Base-by-base conservation (phyloP, 2,888 invertebrate genomes). In the Cerastis leucographa region DNA sequence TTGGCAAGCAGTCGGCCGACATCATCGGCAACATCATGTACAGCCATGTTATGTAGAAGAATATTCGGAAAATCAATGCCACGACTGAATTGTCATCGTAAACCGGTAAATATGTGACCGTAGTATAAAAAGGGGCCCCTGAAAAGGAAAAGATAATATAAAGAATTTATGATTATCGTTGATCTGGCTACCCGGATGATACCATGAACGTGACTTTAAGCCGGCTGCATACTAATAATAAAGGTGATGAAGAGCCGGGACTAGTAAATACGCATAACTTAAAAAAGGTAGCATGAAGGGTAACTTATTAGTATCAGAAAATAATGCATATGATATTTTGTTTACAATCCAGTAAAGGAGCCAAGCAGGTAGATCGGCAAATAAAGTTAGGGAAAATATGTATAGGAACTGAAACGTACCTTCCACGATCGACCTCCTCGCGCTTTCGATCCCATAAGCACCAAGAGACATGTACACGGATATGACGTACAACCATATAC, bases 21-120 rank as follows among this genome's bases (percentile, higher is more conserved):
- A 96, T 95, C 96, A 96, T 96, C 0, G 95, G 95, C 5, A 95
- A 87, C 96, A 96, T 96, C 95, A 96, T 95, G 76, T 95, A 95
- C 54, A 95, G 69, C 95, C 95, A 96, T 4, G 94, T 95, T 14
- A 93, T 74, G 83, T 95, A 95, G 87, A 96, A 96, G 74, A 95
- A 94, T 68, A 95, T 89, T 42, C 95, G 93, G 67, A 94, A 89
- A 69, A 88, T 87, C 68, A 91, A 91, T 8, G 95, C 95, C 2
- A 85, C 70, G 14, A 73, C 76, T 3, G 96, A 93, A 14, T 87
- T 85, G 85, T 95, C 95, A 2, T 93, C 91, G 84, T 95, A 96
- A 79, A 87, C 72, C 7, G 96, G 96, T 49, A 93, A 91, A 89
- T 94, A 95, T 54, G 96, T 96, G 68, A 96, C 95, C 70, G 96